Base-by-base conservation (phyloP, 2,113 vertebrate species). In the Platycercus adscitus region DNA sequence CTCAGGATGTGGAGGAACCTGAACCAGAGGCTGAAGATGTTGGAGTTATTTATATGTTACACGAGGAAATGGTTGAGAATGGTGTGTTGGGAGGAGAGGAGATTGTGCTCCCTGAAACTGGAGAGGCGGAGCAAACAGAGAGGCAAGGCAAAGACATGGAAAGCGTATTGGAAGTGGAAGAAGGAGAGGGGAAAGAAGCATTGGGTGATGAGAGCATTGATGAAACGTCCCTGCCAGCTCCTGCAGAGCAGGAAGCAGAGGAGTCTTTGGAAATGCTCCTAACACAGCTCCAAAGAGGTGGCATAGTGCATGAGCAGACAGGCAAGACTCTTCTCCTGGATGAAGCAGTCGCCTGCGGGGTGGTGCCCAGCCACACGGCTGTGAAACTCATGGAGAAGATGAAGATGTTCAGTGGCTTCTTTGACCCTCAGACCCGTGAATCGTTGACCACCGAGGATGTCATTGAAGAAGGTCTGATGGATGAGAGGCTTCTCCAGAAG, bases 341-440 rank as follows among this genome's bases (percentile, higher is more conserved):
- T 50, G 98, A 99, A 86, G 99, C 99, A 0, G 86, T 99, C 49
- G 97, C 98, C 24, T 93, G 89, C 9, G 99, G 99, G 2, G 71
- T 98, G 15, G 96, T 99, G 41, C 96, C 99, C 16, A 98, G 98
- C 8, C 98, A 99, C 75, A 98, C 98, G 2, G 99, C 99, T 11
- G 97, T 99, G 66, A 99, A 98, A n/a, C 94, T 99, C 18, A 98
- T 99, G 99, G 98, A 97, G 89, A 97, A 97, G 84, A 97, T 99
- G 84, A 97, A 97, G 69, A 97, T 99, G 94, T 99, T 99, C 95
- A 98, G 97, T 12, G 99, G 99, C 49, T 99, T 99, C 97, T 96
- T 99, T 60, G 99, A 99, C 88, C 91, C 98, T 1, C 96, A 91
- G 28, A 97, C 98, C 0, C 88, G 97, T 1, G 98, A 99, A 25